Evolutionary conservation across 2,113 vertebrate genomes (phyloP).

Genomic region (Barbus barbus): DNA sequence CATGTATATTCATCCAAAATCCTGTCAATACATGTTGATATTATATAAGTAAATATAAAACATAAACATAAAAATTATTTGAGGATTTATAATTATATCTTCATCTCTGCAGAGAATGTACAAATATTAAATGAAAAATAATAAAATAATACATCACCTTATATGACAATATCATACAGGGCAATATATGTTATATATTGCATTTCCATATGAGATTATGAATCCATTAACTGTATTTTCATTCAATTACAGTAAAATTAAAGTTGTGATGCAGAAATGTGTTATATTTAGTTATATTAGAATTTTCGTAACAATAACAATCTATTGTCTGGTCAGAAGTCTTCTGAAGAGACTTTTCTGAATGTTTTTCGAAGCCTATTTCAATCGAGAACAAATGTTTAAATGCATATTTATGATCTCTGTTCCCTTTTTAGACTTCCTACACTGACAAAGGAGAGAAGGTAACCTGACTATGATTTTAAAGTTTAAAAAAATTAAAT

Average conservation of each 20-base stretch:
- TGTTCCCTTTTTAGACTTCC: constrained; percentile 70
- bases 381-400: neutral
- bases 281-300: neutral
- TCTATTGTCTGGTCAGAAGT: neutral
- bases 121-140: no score
- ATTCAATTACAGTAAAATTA: neutral
- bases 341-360: neutral
- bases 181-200: no score
- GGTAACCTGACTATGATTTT: constrained; percentile 62
- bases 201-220: no score
- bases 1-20: no score
- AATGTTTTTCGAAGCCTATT: neutral
- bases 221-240: neutral
- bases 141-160: no score
- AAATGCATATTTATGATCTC: neutral
- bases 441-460: constrained; percentile 85
- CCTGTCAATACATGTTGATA: no score
- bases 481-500: neutral
- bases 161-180: no score
- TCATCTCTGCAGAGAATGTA: no score
- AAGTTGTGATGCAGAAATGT: neutral
- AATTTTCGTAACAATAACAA: neutral
- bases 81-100: no score
- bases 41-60: no score
- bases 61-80: no score